These are phyloP conservation scores for Drosophila nigrodunni DNA, from an alignment of 1,140 invertebrate genomes.

Conservation along the genomic window DNA sequence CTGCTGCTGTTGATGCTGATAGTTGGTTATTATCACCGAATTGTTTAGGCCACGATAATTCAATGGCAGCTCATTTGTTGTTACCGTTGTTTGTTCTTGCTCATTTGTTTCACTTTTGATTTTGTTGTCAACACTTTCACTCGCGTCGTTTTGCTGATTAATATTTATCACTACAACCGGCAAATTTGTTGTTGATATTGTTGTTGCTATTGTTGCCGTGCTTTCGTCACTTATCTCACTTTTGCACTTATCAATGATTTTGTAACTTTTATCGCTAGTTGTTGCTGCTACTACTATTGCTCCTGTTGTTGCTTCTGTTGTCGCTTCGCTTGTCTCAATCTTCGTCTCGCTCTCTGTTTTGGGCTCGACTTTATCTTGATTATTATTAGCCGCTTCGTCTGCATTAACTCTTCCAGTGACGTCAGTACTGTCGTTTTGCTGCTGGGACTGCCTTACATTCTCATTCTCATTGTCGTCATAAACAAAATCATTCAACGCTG, in stretches of 20 bases:
- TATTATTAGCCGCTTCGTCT: conserved; percentile 34
- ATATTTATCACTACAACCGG: conserved; percentile 64
- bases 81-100: conserved; percentile 32
- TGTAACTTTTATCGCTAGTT: conserved; percentile 52
- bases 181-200: conserved; percentile 39
- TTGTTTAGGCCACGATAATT: conserved; percentile 69
- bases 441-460: conserved; percentile 26
- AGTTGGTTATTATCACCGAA: conserved; percentile 76
- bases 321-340: conserved; percentile 35
- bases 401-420: conserved; percentile 23
- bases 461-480: conserved; percentile 23
- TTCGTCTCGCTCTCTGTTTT: conserved; percentile 38
- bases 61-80: conserved; percentile 31
- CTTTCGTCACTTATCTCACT: conserved; percentile 59
- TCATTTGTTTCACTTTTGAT: conserved; percentile 65
- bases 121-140: conserved; percentile 78
- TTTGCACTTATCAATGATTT: conserved; percentile 58
- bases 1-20: conserved; percentile 65
- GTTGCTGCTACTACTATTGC: conserved; percentile 19
- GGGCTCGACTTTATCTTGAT: conserved; percentile 42
- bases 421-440: conserved; percentile 42
- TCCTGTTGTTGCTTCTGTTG: conserved; percentile 19
- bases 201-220: conserved; percentile 20
- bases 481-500: conserved; percentile 25
- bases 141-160: conserved; percentile 65